These are phyloP conservation scores for Echinarachnius parma DNA, from an alignment of 53 echinoderm and acorn worm species.

Conservation along the genomic window DNA sequence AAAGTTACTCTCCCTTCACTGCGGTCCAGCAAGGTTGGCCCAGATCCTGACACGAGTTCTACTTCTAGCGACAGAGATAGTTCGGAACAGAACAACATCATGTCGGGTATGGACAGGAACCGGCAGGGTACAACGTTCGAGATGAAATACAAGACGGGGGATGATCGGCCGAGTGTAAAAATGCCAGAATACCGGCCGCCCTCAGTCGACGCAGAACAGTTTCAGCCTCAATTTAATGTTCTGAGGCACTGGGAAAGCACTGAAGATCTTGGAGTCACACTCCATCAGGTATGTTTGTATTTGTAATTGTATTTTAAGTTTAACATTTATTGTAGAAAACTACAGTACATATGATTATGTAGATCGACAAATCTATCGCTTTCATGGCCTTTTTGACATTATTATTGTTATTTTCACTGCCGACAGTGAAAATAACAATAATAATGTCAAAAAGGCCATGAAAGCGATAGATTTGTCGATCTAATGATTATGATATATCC, in stretches of 20 bases:
- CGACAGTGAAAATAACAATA: too few species aligned
- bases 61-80: too few species aligned
- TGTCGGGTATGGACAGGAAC: constrained; percentile 7
- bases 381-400: too few species aligned
- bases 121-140: constrained; percentile 17
- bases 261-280: constrained; percentile 69
- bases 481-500: too few species aligned
- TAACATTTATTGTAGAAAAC: too few species aligned
- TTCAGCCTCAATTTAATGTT: constrained; percentile 13
- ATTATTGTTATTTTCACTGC: too few species aligned
- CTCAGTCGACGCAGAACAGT: not conserved
- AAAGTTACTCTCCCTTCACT: constrained; percentile 22
- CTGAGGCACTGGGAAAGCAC: constrained; percentile 69
- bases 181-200: constrained; percentile 37
- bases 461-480: too few species aligned
- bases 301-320: too few species aligned
- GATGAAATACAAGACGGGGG: constrained; percentile 22
- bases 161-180: constrained; percentile 35
- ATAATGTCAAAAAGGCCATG: too few species aligned
- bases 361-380: too few species aligned
- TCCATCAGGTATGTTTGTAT: constrained; percentile 93
- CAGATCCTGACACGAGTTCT: too few species aligned
- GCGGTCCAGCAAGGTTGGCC: constrained; percentile 38
- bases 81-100: constrained; percentile 3
- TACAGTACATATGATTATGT: too few species aligned